phyloP scores from a whole-genome alignment of 2,888 invertebrate species.

The Melanostoma mellinum region DNA sequence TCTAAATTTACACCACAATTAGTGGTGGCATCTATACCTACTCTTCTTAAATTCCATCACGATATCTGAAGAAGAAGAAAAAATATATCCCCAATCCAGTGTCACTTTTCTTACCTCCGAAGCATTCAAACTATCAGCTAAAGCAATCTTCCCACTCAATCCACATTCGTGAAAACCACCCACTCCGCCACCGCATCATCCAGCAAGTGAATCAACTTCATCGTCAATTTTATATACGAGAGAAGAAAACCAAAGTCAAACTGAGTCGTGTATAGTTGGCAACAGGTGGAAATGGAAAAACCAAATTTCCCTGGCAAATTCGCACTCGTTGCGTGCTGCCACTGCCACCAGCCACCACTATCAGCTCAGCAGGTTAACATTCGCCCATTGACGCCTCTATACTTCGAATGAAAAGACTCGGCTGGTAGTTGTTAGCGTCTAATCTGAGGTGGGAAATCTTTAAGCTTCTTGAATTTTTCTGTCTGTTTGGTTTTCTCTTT shows the following conservation, averaged over 20 bases:
- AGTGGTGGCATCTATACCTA: background rate
- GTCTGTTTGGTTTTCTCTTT: background rate
- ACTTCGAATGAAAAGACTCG: slow-evolving; percentile 29
- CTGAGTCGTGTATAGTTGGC: slow-evolving; percentile 20
- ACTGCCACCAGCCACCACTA: slow-evolving; percentile 14
- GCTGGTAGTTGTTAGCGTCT: slow-evolving; percentile 54
- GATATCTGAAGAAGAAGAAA: background rate
- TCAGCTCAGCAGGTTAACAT: slow-evolving; percentile 53
- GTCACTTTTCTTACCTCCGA: background rate
- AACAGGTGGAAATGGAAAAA: slow-evolving; percentile 65
- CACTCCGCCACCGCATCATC: slow-evolving; percentile 1
- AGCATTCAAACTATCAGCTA: slow-evolving; percentile 43
- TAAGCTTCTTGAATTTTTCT: slow-evolving; percentile 58
- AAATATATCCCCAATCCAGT: background rate
- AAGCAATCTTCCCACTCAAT: slow-evolving; percentile 44
- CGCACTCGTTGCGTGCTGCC: slow-evolving; percentile 52
- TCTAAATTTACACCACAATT: background rate
- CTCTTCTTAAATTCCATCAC: slow-evolving; percentile 17
- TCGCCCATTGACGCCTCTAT: slow-evolving; percentile 57
- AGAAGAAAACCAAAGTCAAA: background rate
- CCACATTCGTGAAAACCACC: slow-evolving; percentile 5
- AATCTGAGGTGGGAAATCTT: slow-evolving; percentile 63
- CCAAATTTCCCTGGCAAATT: slow-evolving; percentile 50
- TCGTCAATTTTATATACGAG: background rate
- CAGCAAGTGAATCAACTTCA: background rate